Evolutionary conservation across 2,797 vertebrate species (phyloP).

Genomic region (Atherinosoma microstoma): DNA sequence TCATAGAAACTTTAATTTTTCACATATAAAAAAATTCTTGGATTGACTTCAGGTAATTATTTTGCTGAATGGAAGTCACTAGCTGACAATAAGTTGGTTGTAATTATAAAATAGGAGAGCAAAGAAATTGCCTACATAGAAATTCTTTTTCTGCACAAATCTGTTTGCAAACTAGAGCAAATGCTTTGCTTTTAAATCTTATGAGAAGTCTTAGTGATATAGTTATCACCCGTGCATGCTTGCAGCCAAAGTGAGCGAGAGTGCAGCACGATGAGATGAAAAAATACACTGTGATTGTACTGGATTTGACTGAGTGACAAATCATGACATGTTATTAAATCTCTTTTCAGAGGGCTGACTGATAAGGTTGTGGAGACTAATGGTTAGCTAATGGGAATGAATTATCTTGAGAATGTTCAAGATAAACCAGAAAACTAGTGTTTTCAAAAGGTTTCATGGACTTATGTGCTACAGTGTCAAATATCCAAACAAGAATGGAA

Average conservation of each 20-base stretch:
- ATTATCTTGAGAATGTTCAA: slow-evolving; percentile 6
- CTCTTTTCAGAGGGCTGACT: slow-evolving; percentile 5
- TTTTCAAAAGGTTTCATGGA: slow-evolving; percentile 9
- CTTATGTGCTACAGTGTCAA: slow-evolving; percentile 3
- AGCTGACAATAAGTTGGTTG: slow-evolving; percentile 1
- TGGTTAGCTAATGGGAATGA: neutral
- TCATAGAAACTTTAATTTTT: slow-evolving; percentile 5
- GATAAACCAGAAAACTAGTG: slow-evolving; percentile 16
- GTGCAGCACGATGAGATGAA: slow-evolving; percentile 4
- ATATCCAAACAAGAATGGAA: neutral
- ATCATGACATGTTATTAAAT: slow-evolving; percentile 13
- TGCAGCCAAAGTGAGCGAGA: slow-evolving; percentile 1
- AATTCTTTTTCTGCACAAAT: neutral
- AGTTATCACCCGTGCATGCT: slow-evolving; percentile 15
- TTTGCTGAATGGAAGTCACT: slow-evolving; percentile 4
- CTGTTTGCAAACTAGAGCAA: neutral
- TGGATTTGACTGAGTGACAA: too few species aligned
- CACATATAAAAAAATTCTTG: neutral
- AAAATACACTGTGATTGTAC: neutral
- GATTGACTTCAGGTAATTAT: slow-evolving; percentile 9
- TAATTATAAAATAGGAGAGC: neutral
- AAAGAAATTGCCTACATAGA: neutral
- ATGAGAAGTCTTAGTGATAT: neutral
- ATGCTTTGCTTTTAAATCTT: neutral
- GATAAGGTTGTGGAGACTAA: neutral